These are phyloP conservation scores for Raja brachyura DNA, from an alignment of 2,113 vertebrate genomes.

Conservation along the genomic window DNA sequence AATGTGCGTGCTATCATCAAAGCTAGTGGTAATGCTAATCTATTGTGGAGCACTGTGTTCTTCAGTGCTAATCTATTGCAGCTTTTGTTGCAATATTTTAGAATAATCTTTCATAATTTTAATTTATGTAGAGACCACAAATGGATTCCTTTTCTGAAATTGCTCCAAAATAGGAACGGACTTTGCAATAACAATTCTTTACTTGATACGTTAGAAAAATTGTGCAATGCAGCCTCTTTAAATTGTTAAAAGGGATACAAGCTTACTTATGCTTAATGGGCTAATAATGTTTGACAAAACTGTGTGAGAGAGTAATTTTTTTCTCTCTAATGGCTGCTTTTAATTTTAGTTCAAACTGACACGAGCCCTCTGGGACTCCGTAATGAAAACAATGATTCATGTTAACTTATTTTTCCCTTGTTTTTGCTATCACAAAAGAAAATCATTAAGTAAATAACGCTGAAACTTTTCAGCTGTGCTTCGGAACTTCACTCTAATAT, in stretches of 20 bases:
- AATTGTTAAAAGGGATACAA: neutral
- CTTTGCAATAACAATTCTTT: neutral
- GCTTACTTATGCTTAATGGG: neutral
- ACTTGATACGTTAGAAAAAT: neutral
- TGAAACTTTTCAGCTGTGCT: constrained; percentile 50
- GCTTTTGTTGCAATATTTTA: neutral
- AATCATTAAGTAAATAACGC: constrained; percentile 60
- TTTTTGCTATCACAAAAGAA: constrained; percentile 55
- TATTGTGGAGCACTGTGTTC: neutral
- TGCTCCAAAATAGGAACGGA: neutral
- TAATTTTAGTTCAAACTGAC: constrained; percentile 30
- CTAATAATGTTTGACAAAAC: neutral
- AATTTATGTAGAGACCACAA: neutral
- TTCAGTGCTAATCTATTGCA: neutral
- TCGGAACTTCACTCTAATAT: constrained; percentile 40
- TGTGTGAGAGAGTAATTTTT: neutral
- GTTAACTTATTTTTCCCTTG: constrained; percentile 40
- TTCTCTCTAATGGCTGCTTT: constrained; percentile 14
- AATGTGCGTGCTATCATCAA: neutral
- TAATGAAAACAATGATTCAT: constrained; percentile 29
- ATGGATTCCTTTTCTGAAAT: neutral
- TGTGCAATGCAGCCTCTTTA: neutral
- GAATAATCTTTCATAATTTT: neutral
- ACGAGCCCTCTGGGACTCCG: constrained; percentile 15
- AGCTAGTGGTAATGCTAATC: neutral